These are phyloP conservation scores for Octopus sinensis DNA, from an alignment of 1,140 invertebrate genomes.

Conservation along the genomic window DNA sequence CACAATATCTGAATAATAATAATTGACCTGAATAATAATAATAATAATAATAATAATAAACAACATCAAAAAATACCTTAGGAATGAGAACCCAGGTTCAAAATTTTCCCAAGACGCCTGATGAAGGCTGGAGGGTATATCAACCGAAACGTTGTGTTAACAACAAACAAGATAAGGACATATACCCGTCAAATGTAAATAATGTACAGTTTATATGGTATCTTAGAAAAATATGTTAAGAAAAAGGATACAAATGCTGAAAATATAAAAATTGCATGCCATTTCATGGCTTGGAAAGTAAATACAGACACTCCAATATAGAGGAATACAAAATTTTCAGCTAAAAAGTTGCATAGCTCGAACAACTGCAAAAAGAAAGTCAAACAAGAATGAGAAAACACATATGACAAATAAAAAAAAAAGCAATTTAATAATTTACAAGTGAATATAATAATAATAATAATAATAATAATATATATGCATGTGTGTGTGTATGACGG, in stretches of 20 bases:
- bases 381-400: conserved; percentile 13
- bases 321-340: conserved; percentile 98
- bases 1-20: too few relatives aligned
- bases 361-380: conserved; percentile 70
- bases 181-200: too few relatives aligned
- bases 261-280: conserved; percentile 87
- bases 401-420: background rate
- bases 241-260: conserved; percentile 79
- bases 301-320: conserved; percentile 99
- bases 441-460: background rate
- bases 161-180: too few relatives aligned
- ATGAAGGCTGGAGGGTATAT: too few relatives aligned
- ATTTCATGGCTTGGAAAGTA: conserved; percentile 92
- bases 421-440: conserved; percentile 7
- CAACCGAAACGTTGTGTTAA: too few relatives aligned
- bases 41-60: too few relatives aligned
- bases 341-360: conserved; percentile 92
- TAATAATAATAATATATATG: background rate
- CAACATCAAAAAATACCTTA: too few relatives aligned
- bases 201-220: too few relatives aligned
- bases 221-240: too few relatives aligned
- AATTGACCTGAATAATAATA: too few relatives aligned
- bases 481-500: background rate
- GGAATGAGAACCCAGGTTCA: too few relatives aligned
- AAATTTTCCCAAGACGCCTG: too few relatives aligned